Evolutionary conservation across 2,797 vertebrate genomes (phyloP).

Genomic region (Sandelia bainsii): DNA sequence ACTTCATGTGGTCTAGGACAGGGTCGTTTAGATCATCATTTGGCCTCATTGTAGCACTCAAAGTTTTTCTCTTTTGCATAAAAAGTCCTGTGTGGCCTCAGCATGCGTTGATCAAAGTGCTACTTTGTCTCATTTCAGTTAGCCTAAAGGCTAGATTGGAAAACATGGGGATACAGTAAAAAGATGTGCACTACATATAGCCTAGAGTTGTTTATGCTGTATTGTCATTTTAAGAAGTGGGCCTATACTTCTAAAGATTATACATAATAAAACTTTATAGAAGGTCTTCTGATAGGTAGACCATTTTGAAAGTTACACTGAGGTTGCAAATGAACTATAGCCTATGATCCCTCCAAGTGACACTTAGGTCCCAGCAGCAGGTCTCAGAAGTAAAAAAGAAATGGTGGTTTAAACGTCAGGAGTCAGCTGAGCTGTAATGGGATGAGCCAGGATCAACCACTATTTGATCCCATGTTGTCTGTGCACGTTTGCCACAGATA

Average conservation of each 20-base stretch:
- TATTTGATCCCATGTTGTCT: constrained; percentile 41
- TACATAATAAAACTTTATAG: no score
- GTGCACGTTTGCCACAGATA: neutral
- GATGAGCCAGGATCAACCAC: constrained; percentile 61
- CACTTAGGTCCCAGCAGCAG: neutral
- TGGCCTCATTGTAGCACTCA: neutral
- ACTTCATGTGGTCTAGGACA: neutral
- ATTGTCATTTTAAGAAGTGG: neutral
- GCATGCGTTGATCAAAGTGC: neutral
- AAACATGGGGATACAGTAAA: neutral
- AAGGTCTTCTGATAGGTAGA: no score
- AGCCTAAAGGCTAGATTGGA: neutral
- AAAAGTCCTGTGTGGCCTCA: constrained; percentile 21
- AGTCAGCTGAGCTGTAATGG: constrained; percentile 60
- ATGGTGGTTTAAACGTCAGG: constrained; percentile 31
- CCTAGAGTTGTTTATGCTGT: neutral
- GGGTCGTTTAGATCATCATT: constrained; percentile 2
- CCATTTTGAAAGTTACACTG: no score
- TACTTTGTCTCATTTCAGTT: neutral
- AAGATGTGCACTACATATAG: neutral
- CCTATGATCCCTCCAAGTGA: neutral
- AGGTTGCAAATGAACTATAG: neutral
- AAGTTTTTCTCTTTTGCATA: constrained; percentile 23
- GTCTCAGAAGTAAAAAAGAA: constrained; percentile 16
- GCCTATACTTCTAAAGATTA: no score